Percentiles rank a stretch among this genome's conserved stretches.
phyloP scores from a whole-genome alignment of 2,797 vertebrate genomes.

The Xenops minutus region DNA sequence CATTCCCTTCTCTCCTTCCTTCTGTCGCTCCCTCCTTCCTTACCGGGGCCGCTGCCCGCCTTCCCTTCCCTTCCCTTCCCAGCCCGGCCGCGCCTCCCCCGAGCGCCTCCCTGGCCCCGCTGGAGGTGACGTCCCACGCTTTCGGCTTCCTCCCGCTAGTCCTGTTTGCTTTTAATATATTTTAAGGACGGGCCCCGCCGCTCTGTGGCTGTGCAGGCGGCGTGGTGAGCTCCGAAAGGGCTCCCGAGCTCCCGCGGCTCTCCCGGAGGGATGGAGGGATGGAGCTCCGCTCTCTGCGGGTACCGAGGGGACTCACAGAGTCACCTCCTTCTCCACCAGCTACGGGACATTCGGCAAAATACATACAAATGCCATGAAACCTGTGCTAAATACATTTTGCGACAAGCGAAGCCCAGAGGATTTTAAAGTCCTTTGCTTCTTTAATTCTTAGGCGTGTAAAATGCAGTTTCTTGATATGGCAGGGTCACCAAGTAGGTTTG shows the following conservation, averaged over 20 bases:
- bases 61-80: not conserved
- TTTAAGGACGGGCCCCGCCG: rapidly evolving
- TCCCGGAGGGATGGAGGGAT: not conserved
- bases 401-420: not conserved
- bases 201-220: rapidly evolving
- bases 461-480: not conserved
- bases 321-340: not conserved
- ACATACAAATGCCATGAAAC: too few relatives aligned
- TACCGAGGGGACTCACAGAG: rapidly evolving
- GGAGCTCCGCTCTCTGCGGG: not conserved
- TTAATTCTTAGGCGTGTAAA: not conserved
- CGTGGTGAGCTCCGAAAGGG: rapidly evolving
- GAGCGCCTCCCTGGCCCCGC: rapidly evolving
- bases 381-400: not conserved
- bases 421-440: not conserved
- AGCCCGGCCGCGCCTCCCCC: not conserved
- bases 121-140: not conserved
- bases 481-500: not conserved
- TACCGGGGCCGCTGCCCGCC: not conserved
- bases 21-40: not conserved
- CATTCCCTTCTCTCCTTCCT: not conserved
- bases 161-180: too few relatives aligned
- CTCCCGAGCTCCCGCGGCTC: not conserved
- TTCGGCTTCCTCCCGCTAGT: rapidly evolving
- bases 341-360: not conserved